These are phyloP conservation scores for Peromyscus nudipes DNA, from an alignment of 2,797 vertebrate species.

Conservation along the genomic window DNA sequence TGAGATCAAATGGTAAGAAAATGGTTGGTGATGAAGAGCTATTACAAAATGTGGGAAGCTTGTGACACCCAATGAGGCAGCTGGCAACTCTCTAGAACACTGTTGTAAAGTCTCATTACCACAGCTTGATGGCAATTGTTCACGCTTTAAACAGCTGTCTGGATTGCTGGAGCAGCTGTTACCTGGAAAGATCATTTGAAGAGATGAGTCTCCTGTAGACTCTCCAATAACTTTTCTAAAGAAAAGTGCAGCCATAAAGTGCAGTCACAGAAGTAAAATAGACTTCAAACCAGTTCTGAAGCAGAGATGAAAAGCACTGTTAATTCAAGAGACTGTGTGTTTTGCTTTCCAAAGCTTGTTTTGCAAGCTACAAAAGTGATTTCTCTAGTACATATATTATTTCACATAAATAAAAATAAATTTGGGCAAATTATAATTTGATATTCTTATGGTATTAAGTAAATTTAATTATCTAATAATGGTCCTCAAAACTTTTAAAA, in stretches of 20 bases:
- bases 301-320: neutral
- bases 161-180: slow-evolving; percentile 73
- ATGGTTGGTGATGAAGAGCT: slow-evolving; percentile 71
- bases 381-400: neutral
- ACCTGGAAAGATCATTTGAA: slow-evolving; percentile 64
- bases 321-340: neutral
- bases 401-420: neutral
- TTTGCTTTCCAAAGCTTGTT: neutral
- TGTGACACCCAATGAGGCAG: slow-evolving; percentile 53
- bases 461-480: neutral
- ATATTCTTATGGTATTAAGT: neutral
- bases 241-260: neutral
- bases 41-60: slow-evolving; percentile 41
- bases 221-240: neutral
- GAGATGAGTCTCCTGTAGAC: slow-evolving; percentile 50
- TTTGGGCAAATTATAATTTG: neutral
- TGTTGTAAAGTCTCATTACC: slow-evolving; percentile 63
- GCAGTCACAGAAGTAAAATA: neutral
- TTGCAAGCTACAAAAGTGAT: neutral
- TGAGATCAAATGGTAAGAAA: slow-evolving; percentile 71
- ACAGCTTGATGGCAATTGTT: slow-evolving; percentile 67
- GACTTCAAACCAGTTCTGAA: neutral
- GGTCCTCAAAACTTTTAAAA: slow-evolving; percentile 1
- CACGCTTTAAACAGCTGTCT: slow-evolving; percentile 59
- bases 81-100: slow-evolving; percentile 56